phyloP scores from a whole-genome alignment of 2,113 vertebrate genomes.

The Phylloscopus trochilus region DNA sequence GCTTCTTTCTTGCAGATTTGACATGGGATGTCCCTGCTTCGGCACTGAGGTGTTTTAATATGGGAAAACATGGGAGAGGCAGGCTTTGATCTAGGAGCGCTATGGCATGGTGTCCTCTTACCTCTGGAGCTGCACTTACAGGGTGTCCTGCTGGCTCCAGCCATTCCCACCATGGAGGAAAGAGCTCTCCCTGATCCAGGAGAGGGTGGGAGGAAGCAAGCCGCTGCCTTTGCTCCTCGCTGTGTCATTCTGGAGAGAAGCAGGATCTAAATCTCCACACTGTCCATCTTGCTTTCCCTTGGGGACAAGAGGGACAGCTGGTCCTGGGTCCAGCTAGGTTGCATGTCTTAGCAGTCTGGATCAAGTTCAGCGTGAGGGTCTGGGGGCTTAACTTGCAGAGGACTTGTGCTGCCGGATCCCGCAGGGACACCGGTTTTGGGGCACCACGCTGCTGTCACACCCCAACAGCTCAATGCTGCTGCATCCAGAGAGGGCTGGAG shows the following conservation, averaged over 20 bases:
- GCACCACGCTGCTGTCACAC: neutral
- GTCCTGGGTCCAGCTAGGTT: neutral
- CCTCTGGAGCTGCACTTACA: neutral
- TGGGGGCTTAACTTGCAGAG: neutral
- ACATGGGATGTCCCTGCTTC: neutral
- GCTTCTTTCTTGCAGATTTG: neutral
- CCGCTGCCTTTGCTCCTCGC: fast-evolving
- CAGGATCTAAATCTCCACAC: neutral
- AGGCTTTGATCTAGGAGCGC: neutral
- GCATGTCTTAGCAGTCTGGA: neutral
- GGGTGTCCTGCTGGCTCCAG: neutral
- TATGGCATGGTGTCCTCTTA: neutral
- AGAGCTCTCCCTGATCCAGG: neutral
- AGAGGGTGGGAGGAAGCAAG: neutral
- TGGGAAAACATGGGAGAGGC: neutral
- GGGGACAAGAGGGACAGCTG: neutral
- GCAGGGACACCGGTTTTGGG: neutral
- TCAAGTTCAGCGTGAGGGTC: neutral
- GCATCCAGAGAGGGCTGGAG: neutral
- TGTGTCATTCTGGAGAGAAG: neutral
- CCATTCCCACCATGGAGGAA: neutral
- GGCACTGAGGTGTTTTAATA: neutral
- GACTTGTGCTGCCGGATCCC: neutral
- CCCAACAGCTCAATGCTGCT: neutral
- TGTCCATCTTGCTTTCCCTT: neutral